phyloP scores from a whole-genome alignment of 2,797 vertebrate genomes.

The Huso huso region DNA sequence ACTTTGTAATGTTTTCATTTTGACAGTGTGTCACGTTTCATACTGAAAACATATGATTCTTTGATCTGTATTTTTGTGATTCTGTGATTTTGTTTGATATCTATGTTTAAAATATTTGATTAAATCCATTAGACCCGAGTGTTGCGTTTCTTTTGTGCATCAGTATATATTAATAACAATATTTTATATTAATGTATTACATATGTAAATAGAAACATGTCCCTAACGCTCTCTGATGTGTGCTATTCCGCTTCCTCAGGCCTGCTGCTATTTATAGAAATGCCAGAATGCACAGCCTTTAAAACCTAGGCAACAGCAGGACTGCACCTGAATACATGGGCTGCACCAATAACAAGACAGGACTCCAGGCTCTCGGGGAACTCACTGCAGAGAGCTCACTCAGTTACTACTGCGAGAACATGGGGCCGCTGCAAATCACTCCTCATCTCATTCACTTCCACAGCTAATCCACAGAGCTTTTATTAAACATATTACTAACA shows the following conservation, averaged over 20 bases:
- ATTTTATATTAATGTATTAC: background rate
- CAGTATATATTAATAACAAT: too few relatives aligned
- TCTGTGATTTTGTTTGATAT: too few relatives aligned
- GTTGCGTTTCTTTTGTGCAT: too few relatives aligned
- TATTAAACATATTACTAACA: too few relatives aligned
- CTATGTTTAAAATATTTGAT: too few relatives aligned
- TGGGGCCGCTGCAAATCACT: background rate
- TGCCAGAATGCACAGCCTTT: background rate
- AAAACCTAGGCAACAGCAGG: background rate
- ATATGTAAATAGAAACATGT: background rate
- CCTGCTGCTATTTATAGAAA: slow-evolving; percentile 1
- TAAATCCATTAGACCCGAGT: too few relatives aligned
- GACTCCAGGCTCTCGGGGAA: background rate
- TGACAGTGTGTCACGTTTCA: too few relatives aligned
- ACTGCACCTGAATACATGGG: slow-evolving; percentile 1
- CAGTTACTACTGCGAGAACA: background rate
- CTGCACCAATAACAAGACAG: background rate
- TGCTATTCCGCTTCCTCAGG: background rate
- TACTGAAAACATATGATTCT: too few relatives aligned
- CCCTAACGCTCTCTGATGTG: background rate
- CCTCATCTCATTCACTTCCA: too few relatives aligned
- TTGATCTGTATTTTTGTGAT: too few relatives aligned
- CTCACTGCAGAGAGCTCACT: background rate
- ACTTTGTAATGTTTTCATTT: too few relatives aligned
- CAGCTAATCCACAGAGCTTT: too few relatives aligned